Conservation (phyloP, 2,888 invertebrate genomes). For the Colletes collaris region DNA sequence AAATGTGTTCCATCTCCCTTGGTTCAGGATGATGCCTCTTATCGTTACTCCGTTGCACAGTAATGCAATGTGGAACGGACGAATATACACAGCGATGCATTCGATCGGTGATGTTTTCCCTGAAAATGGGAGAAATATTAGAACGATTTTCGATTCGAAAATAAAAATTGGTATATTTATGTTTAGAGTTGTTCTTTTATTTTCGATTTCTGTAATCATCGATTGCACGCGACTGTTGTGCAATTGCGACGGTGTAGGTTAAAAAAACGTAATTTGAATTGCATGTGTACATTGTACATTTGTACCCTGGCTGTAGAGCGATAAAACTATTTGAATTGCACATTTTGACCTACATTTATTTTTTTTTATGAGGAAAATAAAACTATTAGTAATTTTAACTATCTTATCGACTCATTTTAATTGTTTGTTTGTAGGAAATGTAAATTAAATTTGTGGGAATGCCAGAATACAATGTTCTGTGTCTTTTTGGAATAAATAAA, state of each 20-base stretch:
- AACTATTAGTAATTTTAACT: too few relatives aligned
- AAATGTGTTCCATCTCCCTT: conserved; percentile 5
- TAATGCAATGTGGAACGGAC: not conserved
- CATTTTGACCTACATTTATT: too few relatives aligned
- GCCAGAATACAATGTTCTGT: too few relatives aligned
- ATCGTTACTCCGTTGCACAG: too few relatives aligned
- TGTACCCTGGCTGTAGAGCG: too few relatives aligned
- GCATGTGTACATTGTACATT: conserved; percentile 16
- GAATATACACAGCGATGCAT: not conserved
- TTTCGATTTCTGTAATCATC: not conserved
- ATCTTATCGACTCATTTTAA: too few relatives aligned
- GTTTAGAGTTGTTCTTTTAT: not conserved
- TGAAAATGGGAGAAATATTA: not conserved
- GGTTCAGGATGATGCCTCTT: not conserved
- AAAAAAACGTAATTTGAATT: conserved; percentile 9
- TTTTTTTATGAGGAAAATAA: too few relatives aligned
- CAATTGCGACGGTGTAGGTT: conserved; percentile 4
- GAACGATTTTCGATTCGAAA: not conserved
- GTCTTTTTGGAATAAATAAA: too few relatives aligned
- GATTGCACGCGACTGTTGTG: not conserved
- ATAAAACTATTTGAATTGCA: too few relatives aligned
- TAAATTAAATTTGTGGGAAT: too few relatives aligned
- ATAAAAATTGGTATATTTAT: not conserved
- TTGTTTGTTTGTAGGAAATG: too few relatives aligned
- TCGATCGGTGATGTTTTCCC: too few relatives aligned